phyloP scores from a whole-genome alignment of 2,797 vertebrate species.

The Adelosebastes latens region DNA sequence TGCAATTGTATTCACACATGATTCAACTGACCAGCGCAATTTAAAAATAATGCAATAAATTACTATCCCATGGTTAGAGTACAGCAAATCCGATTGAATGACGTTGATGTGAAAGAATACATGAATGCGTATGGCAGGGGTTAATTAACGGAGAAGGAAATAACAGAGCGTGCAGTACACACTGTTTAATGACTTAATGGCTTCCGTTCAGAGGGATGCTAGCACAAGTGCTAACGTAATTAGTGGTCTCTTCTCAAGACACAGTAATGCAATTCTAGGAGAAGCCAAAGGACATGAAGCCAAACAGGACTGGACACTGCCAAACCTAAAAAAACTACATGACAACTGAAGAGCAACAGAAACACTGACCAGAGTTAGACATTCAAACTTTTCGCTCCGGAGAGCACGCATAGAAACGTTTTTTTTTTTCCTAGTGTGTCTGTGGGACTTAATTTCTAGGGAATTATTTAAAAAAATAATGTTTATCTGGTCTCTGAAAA shows the following conservation, averaged over 20 bases:
- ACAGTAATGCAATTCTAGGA: constrained; percentile 67
- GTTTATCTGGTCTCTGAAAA: constrained; percentile 7
- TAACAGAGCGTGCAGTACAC: constrained; percentile 30
- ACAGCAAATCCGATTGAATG: constrained; percentile 8
- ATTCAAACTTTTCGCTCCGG: background rate
- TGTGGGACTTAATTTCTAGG: background rate
- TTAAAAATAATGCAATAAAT: background rate
- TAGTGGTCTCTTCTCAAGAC: constrained; percentile 66
- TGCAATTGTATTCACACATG: background rate
- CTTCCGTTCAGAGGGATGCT: constrained; percentile 72
- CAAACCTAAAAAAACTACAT: constrained; percentile 5
- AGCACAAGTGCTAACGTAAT: constrained; percentile 73
- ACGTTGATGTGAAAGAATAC: constrained; percentile 42
- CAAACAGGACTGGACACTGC: constrained; percentile 45
- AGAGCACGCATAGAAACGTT: background rate
- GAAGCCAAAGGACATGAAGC: constrained; percentile 43
- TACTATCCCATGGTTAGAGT: background rate
- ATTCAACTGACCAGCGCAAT: background rate
- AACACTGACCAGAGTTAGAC: background rate
- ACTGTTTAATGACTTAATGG: constrained; percentile 70
- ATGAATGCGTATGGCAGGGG: constrained; percentile 23
- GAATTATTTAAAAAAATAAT: constrained; percentile 3
- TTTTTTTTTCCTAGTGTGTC: background rate
- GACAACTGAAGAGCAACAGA: background rate
- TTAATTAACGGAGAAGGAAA: constrained; percentile 63